Evolutionary conservation across 2,797 vertebrate species (phyloP).

Genomic region (Cirrhinus mrigala): DNA sequence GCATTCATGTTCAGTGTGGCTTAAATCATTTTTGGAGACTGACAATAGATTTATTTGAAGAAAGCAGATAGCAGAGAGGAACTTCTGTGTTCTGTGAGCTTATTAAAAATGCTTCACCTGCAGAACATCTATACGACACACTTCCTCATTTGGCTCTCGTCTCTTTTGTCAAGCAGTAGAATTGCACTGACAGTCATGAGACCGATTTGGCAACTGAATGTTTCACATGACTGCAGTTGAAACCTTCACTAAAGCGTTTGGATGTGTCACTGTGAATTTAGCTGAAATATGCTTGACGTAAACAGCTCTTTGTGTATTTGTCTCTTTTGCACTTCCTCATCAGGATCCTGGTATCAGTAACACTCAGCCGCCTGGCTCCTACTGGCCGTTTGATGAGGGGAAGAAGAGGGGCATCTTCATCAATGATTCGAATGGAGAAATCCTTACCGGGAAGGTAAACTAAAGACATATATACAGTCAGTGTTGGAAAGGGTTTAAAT

Average conservation of each 20-base stretch:
- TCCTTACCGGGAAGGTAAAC: constrained; percentile 84
- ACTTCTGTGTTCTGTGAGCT: background rate
- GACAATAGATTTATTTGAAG: background rate
- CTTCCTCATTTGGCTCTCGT: constrained; percentile 3
- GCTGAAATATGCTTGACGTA: background rate
- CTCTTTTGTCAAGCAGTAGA: constrained; percentile 8
- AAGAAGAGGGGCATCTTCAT: constrained; percentile 85
- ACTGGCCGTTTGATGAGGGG: constrained; percentile 88
- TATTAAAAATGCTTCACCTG: background rate
- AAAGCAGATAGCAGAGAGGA: background rate
- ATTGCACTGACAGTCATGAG: constrained; percentile 22
- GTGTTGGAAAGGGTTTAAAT: no score
- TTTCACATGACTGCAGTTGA: background rate
- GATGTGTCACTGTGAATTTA: constrained; percentile 8
- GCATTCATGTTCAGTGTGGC: background rate
- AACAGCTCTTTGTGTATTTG: background rate
- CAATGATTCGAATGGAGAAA: constrained; percentile 80
- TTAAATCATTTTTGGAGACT: background rate
- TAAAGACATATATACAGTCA: background rate
- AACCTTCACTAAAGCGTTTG: background rate
- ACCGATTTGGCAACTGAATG: constrained; percentile 9
- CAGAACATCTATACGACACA: constrained; percentile 1
- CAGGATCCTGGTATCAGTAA: constrained; percentile 92
- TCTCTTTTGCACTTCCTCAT: constrained; percentile 21
- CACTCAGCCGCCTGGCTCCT: constrained; percentile 78